Base-by-base conservation (phyloP, 2,113 vertebrate genomes). In the Engraulis encrasicolus region DNA sequence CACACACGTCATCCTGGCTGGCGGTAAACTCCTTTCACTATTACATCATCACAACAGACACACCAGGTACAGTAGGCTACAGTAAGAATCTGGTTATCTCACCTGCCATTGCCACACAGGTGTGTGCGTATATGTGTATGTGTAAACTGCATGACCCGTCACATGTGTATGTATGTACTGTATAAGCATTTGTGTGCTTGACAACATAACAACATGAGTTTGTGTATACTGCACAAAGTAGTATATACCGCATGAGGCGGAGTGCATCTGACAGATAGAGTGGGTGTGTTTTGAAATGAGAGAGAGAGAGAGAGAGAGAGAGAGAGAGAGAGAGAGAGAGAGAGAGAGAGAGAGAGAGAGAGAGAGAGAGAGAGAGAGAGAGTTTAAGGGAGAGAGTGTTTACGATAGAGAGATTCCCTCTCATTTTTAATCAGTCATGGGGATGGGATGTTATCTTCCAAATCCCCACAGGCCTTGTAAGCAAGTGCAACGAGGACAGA, bases 1-100 rank as follows among this genome's bases (percentile, higher is more conserved):
- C 34, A 83, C 81, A 38, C 79, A 83, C 54, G 38, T 82, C 80
- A 84, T 17, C 34, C 50, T 83, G 79, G 31, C 50, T 83, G 79
- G 31, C 58, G 6, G 58, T 87, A 83, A 85, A 85, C n/a, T 34
- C 31, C 52, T 82, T 81, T 74, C 27, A 36, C 58, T 81, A 18
- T 84, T 87, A 84, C 37, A 84, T 79, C 66, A 74, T 74, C 66
- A 74, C 6, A 77, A 80, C 77, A 50, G 34, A 79, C 27, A 34
- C 84, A 34, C 61, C n/a, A 84, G 17, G 31, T n/a, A n/a, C n/a
- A n/a, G n/a, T n/a, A n/a, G n/a, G n/a, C n/a, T n/a, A n/a, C n/a
- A n/a, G n/a, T 37, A 58, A 34, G 31, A 31, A 23, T 74, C 0
- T 23, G 11, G 23, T 14, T 0, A 74, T 34, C 12, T 74, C 66